Evolutionary conservation across 2,888 invertebrate species (phyloP).

Genomic region (Chrysotoxum bicinctum): DNA sequence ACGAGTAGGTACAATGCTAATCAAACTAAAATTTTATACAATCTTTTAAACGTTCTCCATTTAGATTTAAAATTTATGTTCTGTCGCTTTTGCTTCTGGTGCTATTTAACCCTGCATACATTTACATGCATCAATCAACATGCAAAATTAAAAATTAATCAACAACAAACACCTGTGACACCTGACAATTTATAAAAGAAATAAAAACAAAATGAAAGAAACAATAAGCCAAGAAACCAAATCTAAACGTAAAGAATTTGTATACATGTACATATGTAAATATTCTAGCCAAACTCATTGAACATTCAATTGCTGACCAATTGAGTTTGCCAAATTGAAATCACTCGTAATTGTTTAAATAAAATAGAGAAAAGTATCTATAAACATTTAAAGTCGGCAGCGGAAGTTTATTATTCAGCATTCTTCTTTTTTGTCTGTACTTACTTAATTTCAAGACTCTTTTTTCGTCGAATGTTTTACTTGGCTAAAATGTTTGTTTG

Average conservation of each 20-base stretch:
- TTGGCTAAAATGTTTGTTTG: neutral
- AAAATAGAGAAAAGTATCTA: slow-evolving; percentile 33
- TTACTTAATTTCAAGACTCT: slow-evolving; percentile 24
- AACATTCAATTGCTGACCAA: slow-evolving; percentile 44
- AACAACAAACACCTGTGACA: slow-evolving; percentile 63
- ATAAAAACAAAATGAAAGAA: neutral
- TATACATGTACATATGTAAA: slow-evolving; percentile 34
- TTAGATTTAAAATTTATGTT: too few species aligned
- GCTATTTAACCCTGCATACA: neutral
- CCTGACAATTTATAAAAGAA: slow-evolving; percentile 37
- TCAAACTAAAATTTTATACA: too few species aligned
- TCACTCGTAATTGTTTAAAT: slow-evolving; percentile 38
- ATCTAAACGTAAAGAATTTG: slow-evolving; percentile 15
- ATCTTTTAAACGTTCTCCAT: too few species aligned
- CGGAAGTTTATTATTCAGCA: slow-evolving; percentile 63
- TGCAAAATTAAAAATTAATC: slow-evolving; percentile 7
- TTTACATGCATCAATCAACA: neutral
- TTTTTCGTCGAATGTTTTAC: neutral
- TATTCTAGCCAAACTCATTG: slow-evolving; percentile 38
- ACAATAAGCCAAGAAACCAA: neutral
- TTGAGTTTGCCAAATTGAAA: slow-evolving; percentile 42
- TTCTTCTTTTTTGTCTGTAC: slow-evolving; percentile 28
- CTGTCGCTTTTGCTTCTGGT: too few species aligned
- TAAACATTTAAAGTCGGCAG: slow-evolving; percentile 18
- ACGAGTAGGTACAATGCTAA: too few species aligned